A percentile compares a stretch with the other conserved stretches of the same genome.
phyloP scores from a whole-genome alignment of 2,113 vertebrate species.

The Ammodytes marinus region DNA sequence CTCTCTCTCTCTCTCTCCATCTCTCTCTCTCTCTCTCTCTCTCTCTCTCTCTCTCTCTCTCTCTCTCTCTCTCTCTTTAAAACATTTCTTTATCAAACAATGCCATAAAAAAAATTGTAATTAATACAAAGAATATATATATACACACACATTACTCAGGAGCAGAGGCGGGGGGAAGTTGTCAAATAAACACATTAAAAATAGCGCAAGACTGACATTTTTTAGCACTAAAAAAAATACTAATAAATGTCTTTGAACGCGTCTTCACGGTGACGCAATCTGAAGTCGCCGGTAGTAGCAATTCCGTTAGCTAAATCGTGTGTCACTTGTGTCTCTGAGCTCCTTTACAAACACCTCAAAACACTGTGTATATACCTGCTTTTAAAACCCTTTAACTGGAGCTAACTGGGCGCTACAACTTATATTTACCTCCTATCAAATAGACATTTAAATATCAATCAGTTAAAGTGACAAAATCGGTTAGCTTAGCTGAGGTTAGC shows the following conservation, averaged over 20 bases:
- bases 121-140: no score
- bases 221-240: background rate
- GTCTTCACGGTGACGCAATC: background rate
- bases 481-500: constrained; percentile 30
- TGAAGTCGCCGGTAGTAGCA: constrained; percentile 34
- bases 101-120: no score
- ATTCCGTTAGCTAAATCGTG: background rate
- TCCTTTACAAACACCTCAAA: background rate
- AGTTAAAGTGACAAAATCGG: background rate
- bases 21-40: no score
- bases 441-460: fast-evolving
- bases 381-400: fast-evolving
- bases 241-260: background rate
- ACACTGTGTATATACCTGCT: background rate
- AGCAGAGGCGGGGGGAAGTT: no score
- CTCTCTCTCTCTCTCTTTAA: no score
- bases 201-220: no score
- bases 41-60: no score
- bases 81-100: no score
- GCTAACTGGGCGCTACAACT: fast-evolving
- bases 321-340: no score
- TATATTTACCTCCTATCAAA: fast-evolving
- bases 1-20: no score
- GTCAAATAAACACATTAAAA: no score
- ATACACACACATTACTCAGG: no score